Evolutionary conservation across 2,888 invertebrate genomes (phyloP).

Genomic region (Phragmatobia fuliginosa): DNA sequence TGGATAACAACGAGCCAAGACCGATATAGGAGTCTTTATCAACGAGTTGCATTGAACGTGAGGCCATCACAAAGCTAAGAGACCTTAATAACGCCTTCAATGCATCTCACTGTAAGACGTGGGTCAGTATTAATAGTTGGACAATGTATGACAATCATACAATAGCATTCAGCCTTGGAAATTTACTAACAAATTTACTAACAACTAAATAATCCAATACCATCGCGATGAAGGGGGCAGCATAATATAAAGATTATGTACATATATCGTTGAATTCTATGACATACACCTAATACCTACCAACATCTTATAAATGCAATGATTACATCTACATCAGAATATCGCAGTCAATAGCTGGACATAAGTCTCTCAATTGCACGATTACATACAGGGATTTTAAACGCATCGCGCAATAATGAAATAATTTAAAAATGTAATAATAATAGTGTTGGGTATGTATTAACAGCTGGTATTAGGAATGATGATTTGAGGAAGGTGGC

Average conservation of each 20-base stretch:
- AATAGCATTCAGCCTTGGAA: neutral
- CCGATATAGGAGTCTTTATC: conserved; percentile 7
- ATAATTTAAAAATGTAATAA: neutral
- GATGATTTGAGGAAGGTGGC: too few species aligned
- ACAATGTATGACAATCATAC: neutral
- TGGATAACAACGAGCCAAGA: neutral
- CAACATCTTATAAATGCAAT: neutral
- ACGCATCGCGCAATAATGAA: neutral
- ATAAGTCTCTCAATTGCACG: neutral
- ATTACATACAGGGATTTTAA: neutral
- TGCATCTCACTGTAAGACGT: conserved; percentile 24
- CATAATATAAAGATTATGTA: neutral
- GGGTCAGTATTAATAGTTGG: conserved; percentile 7
- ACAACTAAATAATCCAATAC: neutral
- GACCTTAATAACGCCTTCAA: conserved; percentile 32
- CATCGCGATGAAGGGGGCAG: neutral
- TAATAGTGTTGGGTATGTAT: too few species aligned
- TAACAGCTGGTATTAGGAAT: too few species aligned
- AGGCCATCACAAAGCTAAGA: conserved; percentile 41
- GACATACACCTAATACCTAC: neutral
- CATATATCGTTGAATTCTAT: neutral
- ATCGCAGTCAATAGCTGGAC: neutral
- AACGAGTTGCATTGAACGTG: conserved; percentile 17
- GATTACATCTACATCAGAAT: neutral
- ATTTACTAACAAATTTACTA: neutral